Percentiles rank a stretch among this genome's conserved stretches.
Evolutionary conservation across 2,797 vertebrate species (phyloP).

Genomic region (Esox lucius): DNA sequence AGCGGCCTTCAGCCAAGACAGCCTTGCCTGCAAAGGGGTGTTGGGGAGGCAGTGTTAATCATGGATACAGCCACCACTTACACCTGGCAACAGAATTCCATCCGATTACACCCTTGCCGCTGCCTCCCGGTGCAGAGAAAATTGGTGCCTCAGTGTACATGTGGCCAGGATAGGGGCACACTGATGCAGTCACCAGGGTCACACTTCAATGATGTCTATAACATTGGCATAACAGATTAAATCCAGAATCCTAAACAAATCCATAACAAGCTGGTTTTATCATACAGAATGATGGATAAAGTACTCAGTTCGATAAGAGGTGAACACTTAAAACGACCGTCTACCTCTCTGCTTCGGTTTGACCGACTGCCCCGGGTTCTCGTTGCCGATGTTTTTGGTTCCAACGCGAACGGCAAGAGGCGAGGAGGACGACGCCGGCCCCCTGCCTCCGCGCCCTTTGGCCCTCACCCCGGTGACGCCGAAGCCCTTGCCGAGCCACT

Average conservation of each 20-base stretch:
- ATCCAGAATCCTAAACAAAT: no score
- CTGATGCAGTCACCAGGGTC: no score
- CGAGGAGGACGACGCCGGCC: constrained; percentile 56
- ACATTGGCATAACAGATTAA: not conserved
- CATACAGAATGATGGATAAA: not conserved
- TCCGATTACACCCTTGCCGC: not conserved
- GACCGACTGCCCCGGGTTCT: constrained; percentile 65
- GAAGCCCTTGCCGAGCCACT: constrained; percentile 80
- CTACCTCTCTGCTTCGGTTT: constrained; percentile 74
- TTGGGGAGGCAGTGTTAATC: not conserved
- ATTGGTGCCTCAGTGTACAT: no score
- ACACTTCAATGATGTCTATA: not conserved
- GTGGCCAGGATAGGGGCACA: no score
- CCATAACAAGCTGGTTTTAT: no score
- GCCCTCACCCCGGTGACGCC: constrained; percentile 63
- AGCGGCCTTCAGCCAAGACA: constrained; percentile 74
- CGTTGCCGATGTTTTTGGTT: constrained; percentile 59
- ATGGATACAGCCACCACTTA: not conserved
- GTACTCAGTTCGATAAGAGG: not conserved
- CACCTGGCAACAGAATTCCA: no score
- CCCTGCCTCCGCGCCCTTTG: constrained; percentile 52
- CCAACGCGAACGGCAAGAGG: constrained; percentile 63
- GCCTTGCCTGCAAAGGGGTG: constrained; percentile 46
- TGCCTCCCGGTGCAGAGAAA: no score
- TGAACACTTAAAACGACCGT: not conserved